Percentiles rank a stretch among this genome's conserved stretches.
phyloP scores from a whole-genome alignment of 2,888 invertebrate species.

The Horisme vitalbata region DNA sequence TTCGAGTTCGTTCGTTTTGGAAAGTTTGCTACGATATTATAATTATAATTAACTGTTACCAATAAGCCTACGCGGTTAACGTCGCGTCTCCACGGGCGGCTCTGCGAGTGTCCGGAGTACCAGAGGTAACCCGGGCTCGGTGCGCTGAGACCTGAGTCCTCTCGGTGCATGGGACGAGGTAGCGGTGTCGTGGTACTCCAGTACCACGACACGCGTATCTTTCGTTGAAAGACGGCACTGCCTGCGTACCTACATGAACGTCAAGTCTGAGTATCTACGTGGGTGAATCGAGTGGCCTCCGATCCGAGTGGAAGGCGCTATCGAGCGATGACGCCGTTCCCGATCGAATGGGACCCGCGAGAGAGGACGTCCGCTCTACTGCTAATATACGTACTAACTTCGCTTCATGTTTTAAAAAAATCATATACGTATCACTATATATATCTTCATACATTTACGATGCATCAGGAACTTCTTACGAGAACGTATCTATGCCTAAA shows the following conservation, averaged over 20 bases:
- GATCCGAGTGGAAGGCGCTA: constrained; percentile 35
- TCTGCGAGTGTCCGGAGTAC: constrained; percentile 36
- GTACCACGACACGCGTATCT: constrained; percentile 19
- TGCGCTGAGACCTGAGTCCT: constrained; percentile 18
- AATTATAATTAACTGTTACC: constrained; percentile 81
- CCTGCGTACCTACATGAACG: constrained; percentile 40
- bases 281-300: constrained; percentile 22
- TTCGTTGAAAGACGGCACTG: constrained; percentile 37
- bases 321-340: constrained; percentile 40
- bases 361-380: constrained; percentile 80
- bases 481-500: constrained; percentile 83
- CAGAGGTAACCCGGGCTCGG: constrained; percentile 38
- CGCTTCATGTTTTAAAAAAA: constrained; percentile 81
- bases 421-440: constrained; percentile 82
- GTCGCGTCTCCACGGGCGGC: constrained; percentile 75
- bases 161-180: constrained; percentile 19
- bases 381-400: constrained; percentile 81
- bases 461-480: constrained; percentile 84
- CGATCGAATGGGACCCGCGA: constrained; percentile 57
- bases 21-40: constrained; percentile 83
- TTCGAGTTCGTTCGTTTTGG: constrained; percentile 85
- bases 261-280: constrained; percentile 29
- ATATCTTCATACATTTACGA: constrained; percentile 83
- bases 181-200: constrained; percentile 25
- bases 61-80: constrained; percentile 80